Percentiles rank a stretch among this genome's conserved stretches.
phyloP scores from a whole-genome alignment of 2,888 invertebrate genomes.

The Drosophila dives region DNA sequence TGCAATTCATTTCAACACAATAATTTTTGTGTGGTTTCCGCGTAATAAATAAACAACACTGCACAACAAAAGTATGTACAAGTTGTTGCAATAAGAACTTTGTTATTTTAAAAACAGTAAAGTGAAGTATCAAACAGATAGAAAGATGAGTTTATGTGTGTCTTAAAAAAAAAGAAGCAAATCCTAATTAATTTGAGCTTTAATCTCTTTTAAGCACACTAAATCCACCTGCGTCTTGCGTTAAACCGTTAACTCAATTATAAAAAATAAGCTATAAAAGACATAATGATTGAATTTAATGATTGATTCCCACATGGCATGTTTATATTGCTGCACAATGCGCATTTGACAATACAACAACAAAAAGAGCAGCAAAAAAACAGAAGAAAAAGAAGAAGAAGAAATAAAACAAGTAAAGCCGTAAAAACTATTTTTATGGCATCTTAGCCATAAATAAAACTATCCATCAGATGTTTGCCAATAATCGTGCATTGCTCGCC shows the following conservation, averaged over 20 bases:
- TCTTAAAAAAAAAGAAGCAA: background rate
- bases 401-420: constrained; percentile 19
- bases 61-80: constrained; percentile 24
- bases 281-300: constrained; percentile 40
- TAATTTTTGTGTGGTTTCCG: constrained; percentile 73
- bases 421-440: constrained; percentile 50
- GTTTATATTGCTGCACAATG: constrained; percentile 44
- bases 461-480: constrained; percentile 19
- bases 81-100: background rate
- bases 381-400: constrained; percentile 5
- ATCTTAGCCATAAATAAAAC: constrained; percentile 46
- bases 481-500: constrained; percentile 67
- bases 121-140: background rate
- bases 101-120: background rate
- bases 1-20: constrained; percentile 72
- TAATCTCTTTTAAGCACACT: background rate
- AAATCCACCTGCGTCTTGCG: background rate
- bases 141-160: background rate
- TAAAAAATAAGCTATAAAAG: constrained; percentile 26
- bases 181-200: background rate
- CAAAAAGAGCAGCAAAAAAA: background rate
- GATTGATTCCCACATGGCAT: constrained; percentile 37
- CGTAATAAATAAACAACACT: constrained; percentile 58
- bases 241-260: constrained; percentile 24
- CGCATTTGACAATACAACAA: constrained; percentile 16